These are phyloP conservation scores for Athripsodes cinereus DNA, from an alignment of 2,888 invertebrate species.

Conservation along the genomic window DNA sequence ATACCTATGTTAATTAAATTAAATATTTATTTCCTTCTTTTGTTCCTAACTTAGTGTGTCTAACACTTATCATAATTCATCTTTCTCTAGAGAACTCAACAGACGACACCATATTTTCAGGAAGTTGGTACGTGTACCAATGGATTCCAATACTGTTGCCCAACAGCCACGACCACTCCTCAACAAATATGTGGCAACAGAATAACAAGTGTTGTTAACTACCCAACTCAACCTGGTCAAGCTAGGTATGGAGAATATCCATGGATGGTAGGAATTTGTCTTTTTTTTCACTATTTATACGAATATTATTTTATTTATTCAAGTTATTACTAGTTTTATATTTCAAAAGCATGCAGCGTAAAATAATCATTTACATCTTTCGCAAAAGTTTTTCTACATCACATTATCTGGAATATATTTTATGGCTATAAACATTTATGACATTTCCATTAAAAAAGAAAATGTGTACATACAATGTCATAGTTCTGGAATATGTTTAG, in stretches of 20 bases:
- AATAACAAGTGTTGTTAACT: constrained; percentile 37
- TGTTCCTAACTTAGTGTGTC: background rate
- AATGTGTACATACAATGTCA: too few species aligned
- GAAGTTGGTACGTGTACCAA: constrained; percentile 34
- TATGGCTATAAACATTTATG: too few species aligned
- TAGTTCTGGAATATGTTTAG: too few species aligned
- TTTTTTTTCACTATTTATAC: background rate
- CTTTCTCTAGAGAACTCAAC: background rate
- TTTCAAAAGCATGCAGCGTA: too few species aligned
- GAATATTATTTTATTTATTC: too few species aligned
- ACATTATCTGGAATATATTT: too few species aligned
- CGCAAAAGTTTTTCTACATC: too few species aligned
- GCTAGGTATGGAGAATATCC: constrained; percentile 65
- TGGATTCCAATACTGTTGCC: constrained; percentile 46
- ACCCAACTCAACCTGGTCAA: constrained; percentile 45
- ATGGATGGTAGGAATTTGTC: constrained; percentile 55
- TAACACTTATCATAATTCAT: background rate
- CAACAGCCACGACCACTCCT: constrained; percentile 30
- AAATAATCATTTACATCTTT: too few species aligned
- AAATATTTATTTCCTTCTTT: background rate
- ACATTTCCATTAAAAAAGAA: too few species aligned
- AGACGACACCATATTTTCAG: constrained; percentile 1
- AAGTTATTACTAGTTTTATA: too few species aligned
- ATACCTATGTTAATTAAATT: background rate
- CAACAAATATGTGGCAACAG: constrained; percentile 42